These are phyloP conservation scores for Agrochola lychnidis DNA, from an alignment of 2,888 invertebrate genomes.

Conservation along the genomic window DNA sequence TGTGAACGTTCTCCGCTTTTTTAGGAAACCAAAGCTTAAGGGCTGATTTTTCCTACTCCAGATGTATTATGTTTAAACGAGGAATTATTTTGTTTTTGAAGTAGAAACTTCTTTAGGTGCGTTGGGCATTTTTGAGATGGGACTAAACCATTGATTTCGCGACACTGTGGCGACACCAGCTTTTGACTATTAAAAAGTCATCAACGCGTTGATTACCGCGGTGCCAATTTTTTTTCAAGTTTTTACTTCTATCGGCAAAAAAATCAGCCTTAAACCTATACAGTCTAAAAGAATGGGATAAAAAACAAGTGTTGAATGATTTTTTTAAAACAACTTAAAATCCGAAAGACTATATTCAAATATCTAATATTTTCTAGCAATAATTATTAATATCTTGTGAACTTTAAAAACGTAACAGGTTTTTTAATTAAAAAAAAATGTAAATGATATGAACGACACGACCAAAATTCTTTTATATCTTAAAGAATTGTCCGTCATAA, in stretches of 20 bases:
- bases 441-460: not conserved
- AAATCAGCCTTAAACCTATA: not conserved
- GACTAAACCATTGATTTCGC: too few relatives aligned
- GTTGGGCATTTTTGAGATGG: too few relatives aligned
- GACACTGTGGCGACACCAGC: too few relatives aligned
- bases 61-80: not conserved
- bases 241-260: too few relatives aligned
- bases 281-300: not conserved
- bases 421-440: not conserved
- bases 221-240: too few relatives aligned
- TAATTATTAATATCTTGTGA: not conserved
- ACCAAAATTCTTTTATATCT: not conserved
- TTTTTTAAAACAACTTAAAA: not conserved
- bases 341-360: not conserved
- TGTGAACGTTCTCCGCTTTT: not conserved
- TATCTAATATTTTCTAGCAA: not conserved
- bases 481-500: not conserved
- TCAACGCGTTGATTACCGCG: too few relatives aligned
- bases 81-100: not conserved
- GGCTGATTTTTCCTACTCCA: not conserved
- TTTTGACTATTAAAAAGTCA: too few relatives aligned
- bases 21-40: not conserved
- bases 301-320: not conserved
- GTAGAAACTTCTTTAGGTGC: too few relatives aligned
- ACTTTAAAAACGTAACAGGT: slow-evolving; percentile 1